Evolutionary conservation across 2,888 invertebrate species (phyloP), one percentile per base, ranked within the genome.

Genomic region (Conops quadrifasciatus): DNA sequence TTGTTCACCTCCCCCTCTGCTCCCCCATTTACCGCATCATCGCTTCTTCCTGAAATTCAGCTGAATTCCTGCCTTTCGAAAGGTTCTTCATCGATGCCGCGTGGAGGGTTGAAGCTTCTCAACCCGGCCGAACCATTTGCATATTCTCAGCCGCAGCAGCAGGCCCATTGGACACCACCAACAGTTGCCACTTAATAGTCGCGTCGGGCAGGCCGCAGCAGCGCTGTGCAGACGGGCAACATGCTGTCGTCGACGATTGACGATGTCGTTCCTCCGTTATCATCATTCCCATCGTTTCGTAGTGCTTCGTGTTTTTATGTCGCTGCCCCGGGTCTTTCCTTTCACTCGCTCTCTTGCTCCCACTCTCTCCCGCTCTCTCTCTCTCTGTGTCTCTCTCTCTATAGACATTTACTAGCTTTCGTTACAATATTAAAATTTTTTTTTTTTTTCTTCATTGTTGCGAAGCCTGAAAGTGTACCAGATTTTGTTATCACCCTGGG

Each of bases 301-400:
- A 9, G 4, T 11, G 15, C 53, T 3, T 53, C 21, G 7, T n/a
- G 2, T 4, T 53, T 53, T 53, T 53, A 1, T 2, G 21, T 53
- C 49, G 19, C 24, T 53, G 11, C 19, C 7, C 11, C 19, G 21
- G 21, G 9, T n/a, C 2, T 21, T 24, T 53, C n/a, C 21, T 53
- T 21, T 21, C 53, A 53, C 19, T 16, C 53, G 11, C 24, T 19
- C 21, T 45, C 7, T 63, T 11, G 16, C 47, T 47, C 1, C 19
- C 16, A 19, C 16, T 47, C 63, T 7, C 43, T 13, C 62, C 43
- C 43, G 7, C n/a, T 62, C 4, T 43, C 45, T 45, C 62, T 45
- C 13, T 1, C 19, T 47, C 63, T 47, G 3, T 45, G 30, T 36
- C 45, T 49, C 49, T 43, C 66, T 66, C 66, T 66, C 30, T 21